Evolutionary conservation across 2,888 invertebrate genomes (phyloP).

Genomic region (Nemoura dubitans): DNA sequence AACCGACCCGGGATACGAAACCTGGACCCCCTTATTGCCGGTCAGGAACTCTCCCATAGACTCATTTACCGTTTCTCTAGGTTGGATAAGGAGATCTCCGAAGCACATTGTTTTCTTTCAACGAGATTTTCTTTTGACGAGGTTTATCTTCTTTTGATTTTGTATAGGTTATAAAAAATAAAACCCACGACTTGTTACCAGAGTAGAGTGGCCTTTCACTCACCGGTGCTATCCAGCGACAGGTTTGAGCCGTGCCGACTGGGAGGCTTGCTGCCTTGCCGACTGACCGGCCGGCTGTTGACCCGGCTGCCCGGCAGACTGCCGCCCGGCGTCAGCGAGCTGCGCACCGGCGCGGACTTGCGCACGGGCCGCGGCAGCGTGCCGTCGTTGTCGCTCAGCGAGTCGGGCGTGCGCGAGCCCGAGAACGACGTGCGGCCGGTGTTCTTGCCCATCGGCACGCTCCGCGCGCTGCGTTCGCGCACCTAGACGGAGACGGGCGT

Average conservation of each 20-base stretch:
- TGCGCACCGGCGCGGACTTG: slow-evolving; percentile 59
- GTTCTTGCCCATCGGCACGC: slow-evolving; percentile 82
- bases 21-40: too few relatives aligned
- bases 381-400: slow-evolving; percentile 87
- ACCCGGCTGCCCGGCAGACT: slow-evolving; percentile 62
- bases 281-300: slow-evolving; percentile 83
- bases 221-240: slow-evolving; percentile 89
- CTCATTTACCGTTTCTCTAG: too few relatives aligned
- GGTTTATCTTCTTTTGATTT: too few relatives aligned
- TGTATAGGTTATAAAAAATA: too few relatives aligned
- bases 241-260: slow-evolving; percentile 93
- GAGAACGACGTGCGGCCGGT: slow-evolving; percentile 74
- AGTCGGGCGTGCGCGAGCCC: slow-evolving; percentile 90
- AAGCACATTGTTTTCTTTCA: too few relatives aligned
- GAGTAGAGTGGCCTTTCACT: slow-evolving; percentile 7
- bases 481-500: slow-evolving; percentile 68
- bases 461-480: slow-evolving; percentile 89
- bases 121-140: too few relatives aligned
- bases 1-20: too few relatives aligned
- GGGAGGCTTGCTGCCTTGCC: slow-evolving; percentile 90
- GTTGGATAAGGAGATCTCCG: too few relatives aligned
- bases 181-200: too few relatives aligned
- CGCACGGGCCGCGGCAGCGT: slow-evolving; percentile 71
- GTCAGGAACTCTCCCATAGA: too few relatives aligned
- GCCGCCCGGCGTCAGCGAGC: slow-evolving; percentile 75